Evolutionary conservation across 2,797 vertebrate genomes (phyloP).

Genomic region (Accipiter superciliosus): DNA sequence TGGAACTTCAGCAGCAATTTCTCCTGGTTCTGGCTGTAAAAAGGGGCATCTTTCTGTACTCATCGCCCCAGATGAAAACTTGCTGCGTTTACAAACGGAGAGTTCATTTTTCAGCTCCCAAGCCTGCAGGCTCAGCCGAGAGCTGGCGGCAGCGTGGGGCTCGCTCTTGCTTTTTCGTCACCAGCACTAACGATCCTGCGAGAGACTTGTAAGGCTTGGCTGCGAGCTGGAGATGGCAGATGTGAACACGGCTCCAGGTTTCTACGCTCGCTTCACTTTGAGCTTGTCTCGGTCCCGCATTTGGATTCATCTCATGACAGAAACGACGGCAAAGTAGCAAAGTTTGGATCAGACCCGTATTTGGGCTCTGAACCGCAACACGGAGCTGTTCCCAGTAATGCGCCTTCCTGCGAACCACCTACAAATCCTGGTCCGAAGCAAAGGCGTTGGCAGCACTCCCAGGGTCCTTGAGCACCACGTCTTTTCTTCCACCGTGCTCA

Average conservation of each 20-base stretch:
- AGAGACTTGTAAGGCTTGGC: not conserved
- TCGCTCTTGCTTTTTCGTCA: not conserved
- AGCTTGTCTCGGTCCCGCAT: not conserved
- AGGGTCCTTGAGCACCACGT: accelerated
- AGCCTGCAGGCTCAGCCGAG: not conserved
- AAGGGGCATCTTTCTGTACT: not conserved
- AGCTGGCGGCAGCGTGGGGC: not conserved
- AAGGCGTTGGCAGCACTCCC: not conserved
- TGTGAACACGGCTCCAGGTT: not conserved
- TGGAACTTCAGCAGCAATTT: not conserved
- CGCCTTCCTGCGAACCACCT: not conserved
- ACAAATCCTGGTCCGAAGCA: not conserved
- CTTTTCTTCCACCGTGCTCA: accelerated
- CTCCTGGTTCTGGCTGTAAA: not conserved
- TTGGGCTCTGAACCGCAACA: not conserved
- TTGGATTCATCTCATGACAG: not conserved
- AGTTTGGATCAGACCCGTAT: not conserved
- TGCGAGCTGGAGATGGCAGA: not conserved
- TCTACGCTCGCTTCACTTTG: not conserved
- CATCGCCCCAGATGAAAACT: not conserved
- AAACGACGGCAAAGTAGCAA: not conserved
- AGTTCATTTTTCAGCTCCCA: not conserved
- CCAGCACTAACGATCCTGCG: not conserved
- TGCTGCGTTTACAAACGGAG: not conserved
- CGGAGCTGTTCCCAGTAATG: accelerated